Conservation (phyloP, 2,113 vertebrate genomes). For the Lophochroa leadbeateri region DNA sequence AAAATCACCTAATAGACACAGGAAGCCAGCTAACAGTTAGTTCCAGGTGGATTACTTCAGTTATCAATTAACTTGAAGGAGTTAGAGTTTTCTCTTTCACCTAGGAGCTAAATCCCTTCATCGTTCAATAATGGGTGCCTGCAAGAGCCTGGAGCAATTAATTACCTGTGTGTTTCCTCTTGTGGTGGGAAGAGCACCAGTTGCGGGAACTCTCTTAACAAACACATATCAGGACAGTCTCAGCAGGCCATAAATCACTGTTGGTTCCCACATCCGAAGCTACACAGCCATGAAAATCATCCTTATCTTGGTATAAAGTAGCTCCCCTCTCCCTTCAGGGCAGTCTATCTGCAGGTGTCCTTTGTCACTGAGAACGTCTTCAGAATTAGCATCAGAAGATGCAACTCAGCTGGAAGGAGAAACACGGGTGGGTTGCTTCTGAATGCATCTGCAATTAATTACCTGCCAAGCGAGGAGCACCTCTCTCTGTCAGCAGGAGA, state of each 20-base stretch:
- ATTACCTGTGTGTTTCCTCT: neutral
- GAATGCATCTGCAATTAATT: neutral
- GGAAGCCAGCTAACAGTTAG: neutral
- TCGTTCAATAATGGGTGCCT: neutral
- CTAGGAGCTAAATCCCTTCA: neutral
- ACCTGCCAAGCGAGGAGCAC: rapidly evolving
- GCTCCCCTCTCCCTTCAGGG: neutral
- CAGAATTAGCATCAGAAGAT: neutral
- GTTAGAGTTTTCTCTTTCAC: neutral
- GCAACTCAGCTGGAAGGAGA: neutral
- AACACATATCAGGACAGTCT: neutral
- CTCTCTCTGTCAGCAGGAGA: neutral
- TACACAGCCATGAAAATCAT: neutral
- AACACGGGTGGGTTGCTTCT: neutral
- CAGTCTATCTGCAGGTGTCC: neutral
- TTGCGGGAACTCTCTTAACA: neutral
- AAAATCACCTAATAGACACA: neutral
- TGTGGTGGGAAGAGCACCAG: neutral
- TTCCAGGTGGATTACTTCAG: neutral
- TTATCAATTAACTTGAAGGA: neutral
- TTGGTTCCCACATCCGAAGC: neutral
- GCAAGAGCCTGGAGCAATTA: neutral
- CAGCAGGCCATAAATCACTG: neutral
- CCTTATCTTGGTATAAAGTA: neutral
- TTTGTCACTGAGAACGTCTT: neutral